A percentile compares a stretch with the other conserved stretches of the same genome.
These are phyloP conservation scores for Synanthedon andrenaeformis DNA, from an alignment of 2,888 invertebrate genomes.

Conservation along the genomic window DNA sequence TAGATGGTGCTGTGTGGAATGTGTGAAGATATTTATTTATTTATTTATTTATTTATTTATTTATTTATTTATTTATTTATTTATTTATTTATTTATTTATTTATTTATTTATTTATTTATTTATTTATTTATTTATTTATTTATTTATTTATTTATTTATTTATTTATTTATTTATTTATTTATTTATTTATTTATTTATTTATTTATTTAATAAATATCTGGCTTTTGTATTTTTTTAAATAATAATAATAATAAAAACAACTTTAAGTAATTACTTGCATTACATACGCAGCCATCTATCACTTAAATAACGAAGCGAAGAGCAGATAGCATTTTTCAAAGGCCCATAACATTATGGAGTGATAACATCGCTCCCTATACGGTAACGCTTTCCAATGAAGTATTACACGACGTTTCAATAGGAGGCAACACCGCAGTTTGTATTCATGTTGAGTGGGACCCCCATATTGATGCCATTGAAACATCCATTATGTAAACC, in stretches of 20 bases:
- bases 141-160: too few species aligned
- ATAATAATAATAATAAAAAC: not conserved
- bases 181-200: too few species aligned
- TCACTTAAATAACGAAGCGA: not conserved
- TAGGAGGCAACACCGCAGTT: slow-evolving; percentile 38
- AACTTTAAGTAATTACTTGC: not conserved
- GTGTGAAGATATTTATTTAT: too few species aligned
- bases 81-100: too few species aligned
- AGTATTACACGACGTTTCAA: slow-evolving; percentile 12
- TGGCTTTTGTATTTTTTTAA: too few species aligned
- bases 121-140: too few species aligned
- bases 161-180: too few species aligned
- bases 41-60: too few species aligned
- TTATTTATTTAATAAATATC: too few species aligned
- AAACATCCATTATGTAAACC: slow-evolving; percentile 24
- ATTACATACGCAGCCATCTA: not conserved
- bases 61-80: too few species aligned
- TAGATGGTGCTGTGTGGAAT: too few species aligned
- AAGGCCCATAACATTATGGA: not conserved
- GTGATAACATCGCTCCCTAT: not conserved
- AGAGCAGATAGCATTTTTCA: not conserved
- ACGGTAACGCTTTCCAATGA: not conserved
- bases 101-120: too few species aligned
- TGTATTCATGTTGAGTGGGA: slow-evolving; percentile 39
- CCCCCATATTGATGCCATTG: slow-evolving; percentile 40